Base-by-base conservation (phyloP, 2,797 vertebrate species). In the Amblyraja radiata region DNA sequence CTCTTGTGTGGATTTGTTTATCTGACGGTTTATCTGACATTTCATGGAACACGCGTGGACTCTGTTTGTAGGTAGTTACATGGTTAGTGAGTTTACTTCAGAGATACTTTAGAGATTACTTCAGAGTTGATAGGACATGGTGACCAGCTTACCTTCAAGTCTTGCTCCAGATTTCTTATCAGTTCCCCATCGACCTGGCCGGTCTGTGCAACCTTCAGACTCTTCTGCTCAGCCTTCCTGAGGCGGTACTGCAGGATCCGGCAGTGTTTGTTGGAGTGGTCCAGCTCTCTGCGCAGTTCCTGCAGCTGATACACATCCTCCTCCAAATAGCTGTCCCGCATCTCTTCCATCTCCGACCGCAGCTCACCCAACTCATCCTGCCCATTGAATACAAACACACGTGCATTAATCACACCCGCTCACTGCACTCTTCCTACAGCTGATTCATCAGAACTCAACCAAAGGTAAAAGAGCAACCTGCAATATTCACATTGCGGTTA, bases 281-380 rank as follows among this genome's bases (percentile, higher is more conserved):
- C 99, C 95, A 99, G 97, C 94, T 99, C 99, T 94, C 98, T 95
- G 39, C 99, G 97, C 93, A 99, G 97, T 94, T 99, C 99, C 97
- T 99, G 99, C 94, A 99, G 96, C 96, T 99, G 99, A 96, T 99
- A 99, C 93, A 99, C 98, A 95, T 99, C 99, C 96, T 99, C 99
- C 95, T 99, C 99, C 95, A 99, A 96, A 94, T 99, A 99, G 96
- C 97, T 99, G 96, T 99, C 99, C 54, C 98, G 97, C 96, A 99
- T 97, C 96, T 99, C 99, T 96, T 99, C 99, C 99, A 99, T 99
- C 96, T 99, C 99, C 0, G 98, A 98, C 63, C 97, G 98, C 94
- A 99, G 96, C 96, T 99, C 99, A 83, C 99, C 99, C 97, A 99
- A 95, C 95, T 99, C 99, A 96, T 99, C 99, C 99, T 99, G 94